Conservation (phyloP, 2,888 invertebrate genomes). For the Metopia argyrocephala region DNA sequence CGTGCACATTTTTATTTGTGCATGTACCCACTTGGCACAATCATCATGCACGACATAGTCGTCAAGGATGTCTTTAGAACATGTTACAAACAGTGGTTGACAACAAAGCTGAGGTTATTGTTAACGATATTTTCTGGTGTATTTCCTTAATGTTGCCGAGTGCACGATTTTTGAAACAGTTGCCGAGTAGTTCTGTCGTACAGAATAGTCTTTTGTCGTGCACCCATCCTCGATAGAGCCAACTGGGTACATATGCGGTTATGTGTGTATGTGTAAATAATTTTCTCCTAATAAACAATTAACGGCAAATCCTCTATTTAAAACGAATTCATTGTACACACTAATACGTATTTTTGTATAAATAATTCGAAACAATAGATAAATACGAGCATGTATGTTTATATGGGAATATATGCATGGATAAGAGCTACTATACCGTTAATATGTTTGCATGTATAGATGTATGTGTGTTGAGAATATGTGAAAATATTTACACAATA, state of each 20-base stretch:
- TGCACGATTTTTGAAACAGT: too few species aligned
- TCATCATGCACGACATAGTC: too few species aligned
- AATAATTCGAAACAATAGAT: constrained; percentile 46
- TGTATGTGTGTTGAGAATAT: constrained; percentile 18
- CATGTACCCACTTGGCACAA: too few species aligned
- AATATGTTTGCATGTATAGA: constrained; percentile 16
- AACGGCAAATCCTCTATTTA: constrained; percentile 73
- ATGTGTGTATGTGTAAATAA: constrained; percentile 56
- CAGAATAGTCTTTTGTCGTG: too few species aligned
- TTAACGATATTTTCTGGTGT: too few species aligned
- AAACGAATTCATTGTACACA: constrained; percentile 58
- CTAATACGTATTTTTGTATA: constrained; percentile 46
- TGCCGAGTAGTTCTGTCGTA: too few species aligned
- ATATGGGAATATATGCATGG: neutral
- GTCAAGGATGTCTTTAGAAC: too few species aligned
- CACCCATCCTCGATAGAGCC: too few species aligned
- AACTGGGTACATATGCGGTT: constrained; percentile 16
- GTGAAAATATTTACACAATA: constrained; percentile 75
- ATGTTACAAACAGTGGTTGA: too few species aligned
- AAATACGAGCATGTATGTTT: constrained; percentile 43
- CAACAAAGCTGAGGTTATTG: too few species aligned
- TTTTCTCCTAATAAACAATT: constrained; percentile 76
- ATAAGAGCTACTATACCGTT: constrained; percentile 8
- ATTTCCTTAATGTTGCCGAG: too few species aligned
- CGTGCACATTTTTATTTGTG: constrained; percentile 5